Conservation (phyloP, 2,113 vertebrate species). For the Dicaeum eximium region DNA sequence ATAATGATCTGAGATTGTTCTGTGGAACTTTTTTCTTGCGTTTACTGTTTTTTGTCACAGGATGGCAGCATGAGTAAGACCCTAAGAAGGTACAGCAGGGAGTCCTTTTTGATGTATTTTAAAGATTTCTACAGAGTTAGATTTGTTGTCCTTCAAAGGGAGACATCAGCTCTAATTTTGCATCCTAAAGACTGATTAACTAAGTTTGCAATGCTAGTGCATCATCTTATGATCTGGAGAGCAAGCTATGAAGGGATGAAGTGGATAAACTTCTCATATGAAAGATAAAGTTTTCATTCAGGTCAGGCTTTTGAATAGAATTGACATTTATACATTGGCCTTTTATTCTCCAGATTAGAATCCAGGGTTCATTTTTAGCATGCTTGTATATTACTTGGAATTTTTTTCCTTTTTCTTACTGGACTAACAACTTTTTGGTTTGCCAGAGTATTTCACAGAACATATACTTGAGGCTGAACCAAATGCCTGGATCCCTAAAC, state of each 20-base stretch:
- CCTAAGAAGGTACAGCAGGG: neutral
- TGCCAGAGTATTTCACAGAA: neutral
- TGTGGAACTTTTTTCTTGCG: conserved; percentile 44
- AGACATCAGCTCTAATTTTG: neutral
- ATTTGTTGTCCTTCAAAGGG: neutral
- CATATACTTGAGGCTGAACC: neutral
- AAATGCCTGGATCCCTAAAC: neutral
- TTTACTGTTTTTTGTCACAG: conserved; percentile 72
- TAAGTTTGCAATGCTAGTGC: neutral
- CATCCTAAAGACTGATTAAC: neutral
- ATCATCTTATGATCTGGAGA: neutral
- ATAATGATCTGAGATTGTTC: neutral
- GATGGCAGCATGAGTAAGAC: conserved; percentile 81
- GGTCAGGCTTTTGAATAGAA: neutral
- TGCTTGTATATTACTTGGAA: neutral
- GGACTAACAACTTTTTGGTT: neutral
- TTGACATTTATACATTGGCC: neutral
- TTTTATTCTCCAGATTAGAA: neutral
- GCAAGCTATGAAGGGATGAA: neutral
- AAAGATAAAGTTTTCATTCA: neutral
- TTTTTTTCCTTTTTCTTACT: neutral
- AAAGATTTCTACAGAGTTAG: neutral
- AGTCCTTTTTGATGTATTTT: neutral
- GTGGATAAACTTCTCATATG: neutral
- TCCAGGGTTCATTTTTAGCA: neutral